phyloP scores from a whole-genome alignment of 2,888 invertebrate genomes.

The Lottia gigantea region DNA sequence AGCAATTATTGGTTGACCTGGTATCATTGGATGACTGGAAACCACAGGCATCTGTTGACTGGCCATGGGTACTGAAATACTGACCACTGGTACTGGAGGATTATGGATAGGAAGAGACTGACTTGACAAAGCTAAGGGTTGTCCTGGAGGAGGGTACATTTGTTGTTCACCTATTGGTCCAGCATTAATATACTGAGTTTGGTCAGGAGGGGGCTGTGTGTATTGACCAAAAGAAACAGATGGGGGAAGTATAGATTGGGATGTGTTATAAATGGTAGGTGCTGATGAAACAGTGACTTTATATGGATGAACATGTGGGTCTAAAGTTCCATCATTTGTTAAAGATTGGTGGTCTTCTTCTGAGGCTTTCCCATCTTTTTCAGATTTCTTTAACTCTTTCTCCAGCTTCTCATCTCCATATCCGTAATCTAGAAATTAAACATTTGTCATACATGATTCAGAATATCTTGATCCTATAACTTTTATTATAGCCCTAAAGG shows the following conservation, averaged over 20 bases:
- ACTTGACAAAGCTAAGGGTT: not conserved
- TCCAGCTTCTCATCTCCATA: no score
- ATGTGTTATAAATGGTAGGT: not conserved
- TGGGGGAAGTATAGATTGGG: not conserved
- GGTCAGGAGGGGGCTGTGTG: not conserved
- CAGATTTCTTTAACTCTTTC: no score
- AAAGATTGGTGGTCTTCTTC: no score
- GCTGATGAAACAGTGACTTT: not conserved
- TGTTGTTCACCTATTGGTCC: not conserved
- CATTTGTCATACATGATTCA: no score
- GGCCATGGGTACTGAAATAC: not conserved
- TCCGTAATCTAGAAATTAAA: no score
- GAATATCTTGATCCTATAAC: no score
- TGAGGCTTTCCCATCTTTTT: no score
- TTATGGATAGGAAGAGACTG: not conserved
- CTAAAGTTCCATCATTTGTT: not conserved
- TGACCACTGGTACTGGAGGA: not conserved
- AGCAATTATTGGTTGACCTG: not conserved
- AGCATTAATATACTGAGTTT: not conserved
- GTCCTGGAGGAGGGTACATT: not conserved
- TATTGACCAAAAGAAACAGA: not conserved
- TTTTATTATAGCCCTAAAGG: no score
- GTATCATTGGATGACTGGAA: not conserved
- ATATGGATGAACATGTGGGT: not conserved
- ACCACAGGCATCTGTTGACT: constrained; percentile 1